Evolutionary conservation across 2,797 vertebrate genomes (phyloP).

Genomic region (Echiichthys vipera): DNA sequence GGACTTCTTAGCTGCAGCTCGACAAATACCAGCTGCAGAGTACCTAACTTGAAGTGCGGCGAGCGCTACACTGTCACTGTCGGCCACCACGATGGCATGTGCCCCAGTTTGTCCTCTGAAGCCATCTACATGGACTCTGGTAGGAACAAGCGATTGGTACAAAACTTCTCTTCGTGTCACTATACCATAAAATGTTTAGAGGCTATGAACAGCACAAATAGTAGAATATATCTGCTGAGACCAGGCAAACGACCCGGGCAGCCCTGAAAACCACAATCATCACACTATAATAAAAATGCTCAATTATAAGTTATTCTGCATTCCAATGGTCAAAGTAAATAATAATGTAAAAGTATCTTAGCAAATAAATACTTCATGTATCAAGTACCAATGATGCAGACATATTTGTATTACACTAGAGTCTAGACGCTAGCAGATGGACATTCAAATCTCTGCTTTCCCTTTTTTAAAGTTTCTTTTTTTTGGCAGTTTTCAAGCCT

Average conservation of each 20-base stretch:
- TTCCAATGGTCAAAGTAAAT: too few species aligned
- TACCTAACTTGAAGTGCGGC: conserved; percentile 77
- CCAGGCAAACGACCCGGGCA: background rate
- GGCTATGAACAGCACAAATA: background rate
- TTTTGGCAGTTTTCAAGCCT: too few species aligned
- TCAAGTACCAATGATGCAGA: too few species aligned
- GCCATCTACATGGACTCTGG: conserved; percentile 78
- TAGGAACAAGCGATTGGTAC: conserved; percentile 40
- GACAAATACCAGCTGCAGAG: conserved; percentile 64
- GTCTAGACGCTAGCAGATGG: background rate
- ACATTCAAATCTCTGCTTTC: background rate
- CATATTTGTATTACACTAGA: too few species aligned
- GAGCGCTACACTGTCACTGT: conserved; percentile 75
- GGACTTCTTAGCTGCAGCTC: conserved; percentile 81
- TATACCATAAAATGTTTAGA: background rate
- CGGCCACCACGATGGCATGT: conserved; percentile 68
- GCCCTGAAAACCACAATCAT: too few species aligned
- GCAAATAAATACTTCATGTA: too few species aligned
- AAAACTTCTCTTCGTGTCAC: background rate
- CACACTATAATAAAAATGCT: too few species aligned
- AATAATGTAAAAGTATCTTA: too few species aligned
- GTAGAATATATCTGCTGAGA: background rate
- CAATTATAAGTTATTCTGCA: too few species aligned
- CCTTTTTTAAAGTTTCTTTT: too few species aligned
- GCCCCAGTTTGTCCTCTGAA: conserved; percentile 73